These are phyloP conservation scores for Silurus aristotelis DNA, from an alignment of 2,797 vertebrate species.

Conservation along the genomic window DNA sequence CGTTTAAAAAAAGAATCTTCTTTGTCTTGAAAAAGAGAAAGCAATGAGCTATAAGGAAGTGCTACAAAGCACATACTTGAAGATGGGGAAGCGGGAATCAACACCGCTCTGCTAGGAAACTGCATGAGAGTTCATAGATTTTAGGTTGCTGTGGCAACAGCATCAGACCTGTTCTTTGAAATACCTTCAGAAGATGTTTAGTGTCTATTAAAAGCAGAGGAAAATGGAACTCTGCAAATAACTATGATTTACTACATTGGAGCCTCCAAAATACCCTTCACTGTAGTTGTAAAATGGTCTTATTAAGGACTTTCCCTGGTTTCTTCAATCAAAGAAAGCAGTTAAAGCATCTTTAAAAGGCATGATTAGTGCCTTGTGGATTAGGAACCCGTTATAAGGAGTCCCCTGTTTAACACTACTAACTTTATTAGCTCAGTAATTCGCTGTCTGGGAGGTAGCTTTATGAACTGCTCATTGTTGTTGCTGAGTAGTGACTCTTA, in stretches of 20 bases:
- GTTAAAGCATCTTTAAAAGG: neutral
- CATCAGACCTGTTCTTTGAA: slow-evolving; percentile 56
- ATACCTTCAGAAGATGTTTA: slow-evolving; percentile 52
- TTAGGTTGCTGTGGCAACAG: slow-evolving; percentile 60
- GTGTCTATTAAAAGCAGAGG: slow-evolving; percentile 52
- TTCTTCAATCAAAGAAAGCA: neutral
- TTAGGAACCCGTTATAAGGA: neutral
- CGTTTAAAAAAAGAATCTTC: neutral
- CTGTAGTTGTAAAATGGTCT: neutral
- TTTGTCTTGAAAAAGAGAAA: neutral
- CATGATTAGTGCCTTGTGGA: neutral
- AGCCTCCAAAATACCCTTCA: neutral
- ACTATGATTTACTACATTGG: slow-evolving; percentile 39
- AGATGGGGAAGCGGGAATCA: slow-evolving; percentile 33
- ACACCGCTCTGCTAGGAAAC: slow-evolving; percentile 48
- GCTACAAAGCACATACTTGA: neutral
- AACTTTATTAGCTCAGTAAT: neutral
- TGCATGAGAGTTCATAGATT: slow-evolving; percentile 56
- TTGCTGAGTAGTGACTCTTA: neutral
- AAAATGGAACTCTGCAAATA: slow-evolving; percentile 23
- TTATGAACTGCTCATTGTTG: neutral
- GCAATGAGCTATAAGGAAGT: slow-evolving; percentile 18
- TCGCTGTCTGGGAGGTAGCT: neutral
- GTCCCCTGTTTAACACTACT: neutral
- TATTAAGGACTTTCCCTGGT: neutral